Percentiles rank a stretch among this genome's conserved stretches.
These are phyloP conservation scores for Drosophila mayaguana DNA, from an alignment of 2,888 invertebrate species.

Conservation along the genomic window DNA sequence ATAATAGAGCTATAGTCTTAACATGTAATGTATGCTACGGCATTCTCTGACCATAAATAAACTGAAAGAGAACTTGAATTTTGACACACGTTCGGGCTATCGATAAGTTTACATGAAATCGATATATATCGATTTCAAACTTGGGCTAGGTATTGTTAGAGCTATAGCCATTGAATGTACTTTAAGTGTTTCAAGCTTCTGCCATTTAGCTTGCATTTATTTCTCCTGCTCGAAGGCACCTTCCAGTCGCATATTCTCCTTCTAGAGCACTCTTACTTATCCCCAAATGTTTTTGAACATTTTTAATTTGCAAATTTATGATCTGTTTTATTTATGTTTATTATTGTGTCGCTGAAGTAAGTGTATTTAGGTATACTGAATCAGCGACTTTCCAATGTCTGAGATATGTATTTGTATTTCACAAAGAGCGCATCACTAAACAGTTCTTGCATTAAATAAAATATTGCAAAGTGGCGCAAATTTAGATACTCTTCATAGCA, in stretches of 20 bases:
- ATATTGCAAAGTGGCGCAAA: neutral
- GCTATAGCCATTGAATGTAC: no score
- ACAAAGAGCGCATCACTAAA: neutral
- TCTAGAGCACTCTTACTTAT: neutral
- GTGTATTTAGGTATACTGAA: conserved; percentile 3
- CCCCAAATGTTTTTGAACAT: conserved; percentile 20
- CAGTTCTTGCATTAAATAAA: neutral
- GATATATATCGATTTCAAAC: no score
- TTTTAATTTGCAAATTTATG: conserved; percentile 44
- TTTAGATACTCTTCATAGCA: neutral
- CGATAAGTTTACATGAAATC: no score
- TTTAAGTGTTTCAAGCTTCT: no score
- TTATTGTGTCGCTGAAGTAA: conserved; percentile 35
- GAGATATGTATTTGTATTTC: conserved; percentile 3
- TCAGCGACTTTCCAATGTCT: conserved; percentile 5
- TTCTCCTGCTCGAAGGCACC: neutral
- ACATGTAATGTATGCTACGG: no score
- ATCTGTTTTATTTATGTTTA: conserved; percentile 39
- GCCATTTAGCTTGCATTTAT: no score
- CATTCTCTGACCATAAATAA: neutral
- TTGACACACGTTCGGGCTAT: no score
- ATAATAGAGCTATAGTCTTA: no score
- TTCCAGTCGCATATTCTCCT: neutral
- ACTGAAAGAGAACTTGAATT: no score
- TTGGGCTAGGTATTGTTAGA: no score